Percentiles rank a stretch among this genome's conserved stretches.
These are phyloP conservation scores for Amaurobius ferox DNA, from an alignment of 2,888 invertebrate species.

Conservation along the genomic window DNA sequence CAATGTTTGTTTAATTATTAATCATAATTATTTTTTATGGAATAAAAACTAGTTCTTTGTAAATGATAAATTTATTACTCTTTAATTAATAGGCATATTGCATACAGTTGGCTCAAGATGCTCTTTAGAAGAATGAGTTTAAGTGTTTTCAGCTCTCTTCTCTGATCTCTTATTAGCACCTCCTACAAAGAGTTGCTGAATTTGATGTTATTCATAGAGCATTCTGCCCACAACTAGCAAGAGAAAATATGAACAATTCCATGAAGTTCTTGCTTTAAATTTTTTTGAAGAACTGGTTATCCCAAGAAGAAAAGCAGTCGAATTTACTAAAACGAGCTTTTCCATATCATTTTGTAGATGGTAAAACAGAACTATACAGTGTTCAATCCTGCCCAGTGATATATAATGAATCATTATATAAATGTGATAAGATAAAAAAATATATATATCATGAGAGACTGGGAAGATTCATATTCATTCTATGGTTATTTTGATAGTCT, in stretches of 20 bases:
- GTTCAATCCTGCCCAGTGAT: constrained; percentile 76
- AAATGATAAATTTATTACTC: too few relatives aligned
- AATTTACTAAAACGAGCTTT: not conserved
- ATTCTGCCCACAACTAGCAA: constrained; percentile 16
- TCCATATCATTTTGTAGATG: constrained; percentile 7
- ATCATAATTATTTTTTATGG: too few relatives aligned
- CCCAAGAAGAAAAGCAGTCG: not conserved
- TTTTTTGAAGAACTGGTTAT: not conserved
- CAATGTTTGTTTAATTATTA: too few relatives aligned
- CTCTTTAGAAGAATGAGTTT: too few relatives aligned
- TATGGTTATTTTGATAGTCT: not conserved
- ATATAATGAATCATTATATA: constrained; percentile 38
- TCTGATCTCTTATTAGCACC: too few relatives aligned
- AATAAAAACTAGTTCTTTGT: too few relatives aligned
- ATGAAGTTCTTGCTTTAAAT: constrained; percentile 1
- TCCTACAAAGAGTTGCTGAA: constrained; percentile 34
- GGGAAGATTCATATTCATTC: not conserved
- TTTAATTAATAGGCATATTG: too few relatives aligned
- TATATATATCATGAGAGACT: too few relatives aligned
- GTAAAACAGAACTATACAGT: constrained; percentile 74
- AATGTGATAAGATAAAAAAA: not conserved
- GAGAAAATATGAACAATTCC: constrained; percentile 22
- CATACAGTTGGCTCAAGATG: too few relatives aligned
- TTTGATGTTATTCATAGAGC: not conserved
- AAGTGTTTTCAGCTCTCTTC: too few relatives aligned